Percentiles rank a stretch among this genome's conserved stretches.
Evolutionary conservation across 2,888 invertebrate genomes (phyloP).

Genomic region (Oxyteleia sp.): DNA sequence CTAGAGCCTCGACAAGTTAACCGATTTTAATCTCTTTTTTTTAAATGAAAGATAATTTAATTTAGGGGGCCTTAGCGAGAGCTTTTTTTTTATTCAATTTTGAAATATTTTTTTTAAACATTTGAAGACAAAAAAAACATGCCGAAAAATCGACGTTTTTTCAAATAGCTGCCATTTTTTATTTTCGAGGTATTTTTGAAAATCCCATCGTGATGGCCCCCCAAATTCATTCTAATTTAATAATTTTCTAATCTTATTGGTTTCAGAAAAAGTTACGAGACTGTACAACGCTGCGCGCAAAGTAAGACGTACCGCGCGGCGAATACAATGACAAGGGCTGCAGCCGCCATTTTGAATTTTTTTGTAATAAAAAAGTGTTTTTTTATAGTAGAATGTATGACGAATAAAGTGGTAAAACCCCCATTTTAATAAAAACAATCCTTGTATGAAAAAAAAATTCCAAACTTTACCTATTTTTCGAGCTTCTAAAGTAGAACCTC

Average conservation of each 20-base stretch:
- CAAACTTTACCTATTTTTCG: conserved; percentile 4
- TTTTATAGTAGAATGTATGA: neutral
- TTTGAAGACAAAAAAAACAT: conserved; percentile 4
- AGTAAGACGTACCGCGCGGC: conserved; percentile 2
- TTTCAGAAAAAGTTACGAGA: conserved; percentile 1
- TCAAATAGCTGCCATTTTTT: conserved; percentile 2
- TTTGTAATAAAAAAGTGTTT: conserved; percentile 3
- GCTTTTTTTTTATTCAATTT: conserved; percentile 5
- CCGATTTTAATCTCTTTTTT: conserved; percentile 4
- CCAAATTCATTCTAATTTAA: conserved; percentile 3
- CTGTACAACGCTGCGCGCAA: conserved; percentile 1
- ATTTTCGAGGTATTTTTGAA: conserved; percentile 1
- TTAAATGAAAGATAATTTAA: conserved; percentile 7
- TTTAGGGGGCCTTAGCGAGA: conserved; percentile 1
- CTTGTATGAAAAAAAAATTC: neutral
- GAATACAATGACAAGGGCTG: conserved; percentile 3
- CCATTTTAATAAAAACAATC: neutral
- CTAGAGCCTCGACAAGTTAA: neutral
- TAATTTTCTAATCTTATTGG: neutral
- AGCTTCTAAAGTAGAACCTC: conserved; percentile 12
- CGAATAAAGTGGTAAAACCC: neutral
- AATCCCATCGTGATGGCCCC: conserved; percentile 8
- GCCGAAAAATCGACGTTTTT: conserved; percentile 5
- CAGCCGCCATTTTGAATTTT: neutral
- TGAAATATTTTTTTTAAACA: conserved; percentile 5